Evolutionary conservation across 1,140 invertebrate species (phyloP).

Genomic region (Drosophila busckii): DNA sequence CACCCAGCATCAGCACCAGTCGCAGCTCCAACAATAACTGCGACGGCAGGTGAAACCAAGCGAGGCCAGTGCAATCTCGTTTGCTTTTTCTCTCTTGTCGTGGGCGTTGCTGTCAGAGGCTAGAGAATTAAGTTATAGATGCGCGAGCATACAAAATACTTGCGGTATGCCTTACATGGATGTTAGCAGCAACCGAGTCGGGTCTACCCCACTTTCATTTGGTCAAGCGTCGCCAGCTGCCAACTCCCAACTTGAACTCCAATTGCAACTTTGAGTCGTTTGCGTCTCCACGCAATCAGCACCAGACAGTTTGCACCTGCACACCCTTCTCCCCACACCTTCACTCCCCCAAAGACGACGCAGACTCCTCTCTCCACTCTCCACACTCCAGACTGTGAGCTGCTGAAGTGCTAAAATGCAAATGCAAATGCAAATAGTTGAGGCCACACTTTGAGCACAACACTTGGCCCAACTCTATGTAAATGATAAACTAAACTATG

Average conservation of each 20-base stretch:
- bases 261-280: conserved; percentile 2
- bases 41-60: conserved; percentile 28
- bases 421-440: conserved; percentile 73
- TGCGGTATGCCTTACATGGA: conserved; percentile 14
- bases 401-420: conserved; percentile 69
- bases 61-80: conserved; percentile 33
- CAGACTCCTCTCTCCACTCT: background rate
- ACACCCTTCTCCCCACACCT: background rate
- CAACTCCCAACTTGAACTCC: background rate
- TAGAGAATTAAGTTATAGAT: conserved; percentile 50
- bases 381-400: conserved; percentile 16
- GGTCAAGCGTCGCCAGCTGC: conserved; percentile 30
- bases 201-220: conserved; percentile 46
- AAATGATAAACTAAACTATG: too few relatives aligned
- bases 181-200: conserved; percentile 5
- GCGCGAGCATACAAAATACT: conserved; percentile 14
- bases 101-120: conserved; percentile 41
- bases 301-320: conserved; percentile 37
- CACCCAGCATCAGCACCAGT: conserved; percentile 7
- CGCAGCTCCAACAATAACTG: conserved; percentile 1
- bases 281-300: conserved; percentile 67
- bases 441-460: conserved; percentile 22
- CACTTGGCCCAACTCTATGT: too few relatives aligned
- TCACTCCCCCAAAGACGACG: background rate
- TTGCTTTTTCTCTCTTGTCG: conserved; percentile 18